Evolutionary conservation across 1,140 invertebrate genomes (phyloP).

Genomic region (Sarcophaga bullata): DNA sequence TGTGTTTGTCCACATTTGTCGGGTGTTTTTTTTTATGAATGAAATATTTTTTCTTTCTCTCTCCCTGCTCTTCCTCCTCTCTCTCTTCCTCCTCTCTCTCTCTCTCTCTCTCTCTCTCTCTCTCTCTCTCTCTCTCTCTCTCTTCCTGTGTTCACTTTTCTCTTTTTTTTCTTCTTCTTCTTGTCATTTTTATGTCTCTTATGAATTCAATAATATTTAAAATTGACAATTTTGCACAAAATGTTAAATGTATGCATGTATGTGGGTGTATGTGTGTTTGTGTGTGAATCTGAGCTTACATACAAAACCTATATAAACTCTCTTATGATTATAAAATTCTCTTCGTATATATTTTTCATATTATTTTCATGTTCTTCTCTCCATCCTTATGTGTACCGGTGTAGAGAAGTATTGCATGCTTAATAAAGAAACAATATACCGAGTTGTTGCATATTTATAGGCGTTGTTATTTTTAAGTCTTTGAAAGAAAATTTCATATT

Average conservation of each 20-base stretch:
- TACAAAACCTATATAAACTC: not conserved
- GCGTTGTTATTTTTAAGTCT: not conserved
- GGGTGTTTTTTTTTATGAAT: not conserved
- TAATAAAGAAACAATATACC: not conserved
- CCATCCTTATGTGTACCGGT: too few relatives aligned
- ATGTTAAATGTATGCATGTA: not conserved
- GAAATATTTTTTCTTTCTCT: not conserved
- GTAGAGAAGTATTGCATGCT: not conserved
- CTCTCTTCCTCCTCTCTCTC: too few relatives aligned
- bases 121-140: too few relatives aligned
- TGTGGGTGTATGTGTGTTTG: not conserved
- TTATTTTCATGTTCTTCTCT: too few relatives aligned
- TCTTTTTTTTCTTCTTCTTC: too few relatives aligned
- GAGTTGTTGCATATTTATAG: constrained; percentile 4
- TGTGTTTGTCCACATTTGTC: not conserved
- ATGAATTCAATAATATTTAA: constrained; percentile 25
- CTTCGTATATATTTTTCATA: too few relatives aligned
- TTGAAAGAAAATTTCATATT: too few relatives aligned
- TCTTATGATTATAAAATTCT: too few relatives aligned
- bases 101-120: too few relatives aligned
- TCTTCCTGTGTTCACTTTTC: too few relatives aligned
- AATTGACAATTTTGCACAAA: constrained; percentile 24
- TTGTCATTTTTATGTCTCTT: not conserved
- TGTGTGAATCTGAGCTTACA: not conserved
- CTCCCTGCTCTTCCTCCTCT: not conserved